These are phyloP conservation scores for Galago senegalensis DNA, from an alignment of 2,797 vertebrate species.

Conservation along the genomic window DNA sequence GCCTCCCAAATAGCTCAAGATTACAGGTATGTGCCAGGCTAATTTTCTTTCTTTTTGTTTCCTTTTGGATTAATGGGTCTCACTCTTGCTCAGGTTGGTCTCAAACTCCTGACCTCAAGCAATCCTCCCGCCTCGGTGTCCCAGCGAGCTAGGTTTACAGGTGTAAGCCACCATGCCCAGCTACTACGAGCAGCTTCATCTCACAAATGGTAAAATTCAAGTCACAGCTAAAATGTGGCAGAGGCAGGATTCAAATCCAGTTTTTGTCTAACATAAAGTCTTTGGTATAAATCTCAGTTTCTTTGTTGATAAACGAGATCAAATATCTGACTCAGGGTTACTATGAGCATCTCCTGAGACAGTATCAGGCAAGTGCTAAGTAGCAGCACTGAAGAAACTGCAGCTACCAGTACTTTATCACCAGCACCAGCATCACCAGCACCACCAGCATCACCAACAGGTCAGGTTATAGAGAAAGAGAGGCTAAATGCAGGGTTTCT, in stretches of 20 bases:
- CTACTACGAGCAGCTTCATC: not conserved
- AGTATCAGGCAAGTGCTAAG: rapidly evolving
- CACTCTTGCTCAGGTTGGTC: not conserved
- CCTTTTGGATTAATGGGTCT: not conserved
- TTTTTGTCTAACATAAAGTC: not conserved
- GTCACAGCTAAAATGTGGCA: not conserved
- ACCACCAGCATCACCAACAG: not conserved
- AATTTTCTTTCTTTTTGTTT: not conserved
- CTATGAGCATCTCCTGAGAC: not conserved
- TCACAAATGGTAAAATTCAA: not conserved
- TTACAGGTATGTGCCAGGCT: not conserved
- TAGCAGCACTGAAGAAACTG: not conserved
- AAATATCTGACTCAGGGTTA: not conserved
- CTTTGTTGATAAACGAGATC: too few species aligned
- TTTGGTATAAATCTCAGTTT: not conserved
- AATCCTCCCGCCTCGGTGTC: not conserved
- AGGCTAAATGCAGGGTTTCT: too few species aligned
- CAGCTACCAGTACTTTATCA: not conserved
- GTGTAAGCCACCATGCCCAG: not conserved
- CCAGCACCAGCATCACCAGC: not conserved
- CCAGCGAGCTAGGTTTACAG: not conserved
- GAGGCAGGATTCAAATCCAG: not conserved
- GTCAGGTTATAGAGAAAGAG: not conserved
- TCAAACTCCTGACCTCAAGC: not conserved
- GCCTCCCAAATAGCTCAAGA: not conserved